A percentile compares a stretch with the other conserved stretches of the same genome.
Conservation (phyloP, 2,888 invertebrate genomes). For the Volucella inanis region DNA sequence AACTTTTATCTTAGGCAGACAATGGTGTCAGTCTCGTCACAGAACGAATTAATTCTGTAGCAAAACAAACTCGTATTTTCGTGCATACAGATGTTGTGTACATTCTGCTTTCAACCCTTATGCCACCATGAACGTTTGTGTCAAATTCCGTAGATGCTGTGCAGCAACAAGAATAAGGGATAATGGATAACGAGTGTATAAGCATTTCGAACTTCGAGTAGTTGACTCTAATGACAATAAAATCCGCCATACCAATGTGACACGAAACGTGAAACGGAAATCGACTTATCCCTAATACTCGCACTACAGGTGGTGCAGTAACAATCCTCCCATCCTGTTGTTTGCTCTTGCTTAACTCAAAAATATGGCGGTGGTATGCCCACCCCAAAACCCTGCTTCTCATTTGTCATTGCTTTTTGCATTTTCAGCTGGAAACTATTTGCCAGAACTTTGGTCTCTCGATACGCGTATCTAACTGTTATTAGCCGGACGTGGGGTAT, state of each 20-base stretch:
- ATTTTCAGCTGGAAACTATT: neutral
- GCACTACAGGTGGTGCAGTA: slow-evolving; percentile 38
- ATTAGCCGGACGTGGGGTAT: slow-evolving; percentile 2
- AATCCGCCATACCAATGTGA: neutral
- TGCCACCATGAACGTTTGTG: slow-evolving; percentile 4
- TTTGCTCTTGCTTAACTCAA: neutral
- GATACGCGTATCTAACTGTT: slow-evolving; percentile 1
- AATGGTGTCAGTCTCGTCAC: no score
- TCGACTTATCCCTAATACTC: slow-evolving; percentile 16
- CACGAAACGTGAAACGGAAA: slow-evolving; percentile 2
- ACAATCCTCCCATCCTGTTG: slow-evolving; percentile 34
- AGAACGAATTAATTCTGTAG: no score
- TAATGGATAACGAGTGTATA: neutral
- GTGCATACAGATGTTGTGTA: no score
- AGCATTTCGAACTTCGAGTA: no score
- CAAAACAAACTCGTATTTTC: no score
- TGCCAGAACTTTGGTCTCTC: slow-evolving; percentile 1
- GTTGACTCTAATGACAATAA: neutral
- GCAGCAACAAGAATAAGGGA: neutral
- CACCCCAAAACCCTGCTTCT: neutral
- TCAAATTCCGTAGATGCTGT: neutral
- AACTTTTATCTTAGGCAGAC: no score
- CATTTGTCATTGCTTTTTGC: slow-evolving; percentile 8
- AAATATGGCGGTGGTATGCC: neutral
- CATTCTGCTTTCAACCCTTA: neutral